Conservation (phyloP, 2,113 vertebrate species). For the Brienomyrus brachyistius region DNA sequence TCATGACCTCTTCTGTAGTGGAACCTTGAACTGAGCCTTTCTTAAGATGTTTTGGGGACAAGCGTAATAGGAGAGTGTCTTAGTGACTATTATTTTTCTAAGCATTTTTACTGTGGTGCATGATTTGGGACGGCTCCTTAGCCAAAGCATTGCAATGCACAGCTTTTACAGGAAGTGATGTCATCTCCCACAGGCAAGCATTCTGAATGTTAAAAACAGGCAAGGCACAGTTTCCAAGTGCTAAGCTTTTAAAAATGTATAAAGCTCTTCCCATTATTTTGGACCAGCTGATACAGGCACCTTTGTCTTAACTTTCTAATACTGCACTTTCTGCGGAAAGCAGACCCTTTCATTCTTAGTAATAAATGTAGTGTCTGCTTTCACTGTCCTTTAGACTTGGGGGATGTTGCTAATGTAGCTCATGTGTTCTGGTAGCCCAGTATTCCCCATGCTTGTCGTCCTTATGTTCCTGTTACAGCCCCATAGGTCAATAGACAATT, state of each 20-base stretch:
- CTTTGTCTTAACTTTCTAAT: not conserved
- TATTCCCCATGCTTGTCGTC: not conserved
- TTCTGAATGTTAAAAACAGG: not conserved
- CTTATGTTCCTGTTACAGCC: not conserved
- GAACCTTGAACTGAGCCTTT: conserved; percentile 1
- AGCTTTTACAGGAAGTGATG: not conserved
- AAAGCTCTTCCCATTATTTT: not conserved
- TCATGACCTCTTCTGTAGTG: not conserved
- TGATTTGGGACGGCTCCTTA: not conserved
- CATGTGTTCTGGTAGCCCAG: not conserved
- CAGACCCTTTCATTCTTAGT: not conserved
- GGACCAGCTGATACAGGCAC: not conserved
- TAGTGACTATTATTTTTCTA: not conserved
- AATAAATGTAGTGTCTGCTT: not conserved
- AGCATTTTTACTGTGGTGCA: not conserved
- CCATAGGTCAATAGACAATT: not conserved
- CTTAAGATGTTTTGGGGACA: not conserved
- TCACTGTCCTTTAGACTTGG: not conserved
- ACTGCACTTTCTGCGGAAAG: not conserved
- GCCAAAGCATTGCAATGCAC: not conserved
- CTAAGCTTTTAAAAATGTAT: not conserved
- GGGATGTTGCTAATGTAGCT: not conserved
- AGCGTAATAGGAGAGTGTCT: not conserved
- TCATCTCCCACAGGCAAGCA: not conserved
- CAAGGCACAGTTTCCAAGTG: not conserved